Evolutionary conservation across 2,113 vertebrate species (phyloP), one percentile per base, ranked within the genome.

Genomic region (Rhipidura dahli): DNA sequence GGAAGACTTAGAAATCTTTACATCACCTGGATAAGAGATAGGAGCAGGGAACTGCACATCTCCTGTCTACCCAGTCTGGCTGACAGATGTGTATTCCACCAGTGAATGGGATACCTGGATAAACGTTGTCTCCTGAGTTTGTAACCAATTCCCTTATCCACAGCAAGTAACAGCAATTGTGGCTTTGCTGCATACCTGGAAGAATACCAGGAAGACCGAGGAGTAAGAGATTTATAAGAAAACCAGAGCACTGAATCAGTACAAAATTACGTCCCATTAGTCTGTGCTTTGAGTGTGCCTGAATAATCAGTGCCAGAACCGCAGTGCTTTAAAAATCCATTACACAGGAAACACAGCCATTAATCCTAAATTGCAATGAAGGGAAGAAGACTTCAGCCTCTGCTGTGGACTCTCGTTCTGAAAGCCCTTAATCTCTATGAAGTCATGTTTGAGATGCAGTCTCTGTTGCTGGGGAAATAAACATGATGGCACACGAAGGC

Each of bases 391-490:
- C 30, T 92, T 94, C 20, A 78, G 49, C 24, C 30, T 71, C 49
- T 47, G 71, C 60, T 80, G n/a, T 61, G 51, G 69, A 51, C 0
- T 0, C 84, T 78, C 33, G 1, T 56, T 96, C 73, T 81, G 51
- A 59, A 88, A 78, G 60, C 47, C 93, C 82, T 81, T 75, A 81
- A 70, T 79, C 49, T 45, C 47, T 69, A 15, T 31, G 20, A 80
- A 92, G 76, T 80, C 45, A 49, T 5, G 37, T 68, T 83, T 75
- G 76, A 92, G 79, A 78, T 27, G 72, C 44, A 73, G 24, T 72
- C 0, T 5, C 64, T 93, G 93, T 91, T 96, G 89, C 87, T 96
- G 94, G 64, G 93, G 82, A 91, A 94, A 94, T 96, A 94, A 91
- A 88, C 70, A 21, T 30, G 81, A 95, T 59, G 60, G 76, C 80